Evolutionary conservation across 2,888 invertebrate species (phyloP).

Genomic region (Athalia cordata): DNA sequence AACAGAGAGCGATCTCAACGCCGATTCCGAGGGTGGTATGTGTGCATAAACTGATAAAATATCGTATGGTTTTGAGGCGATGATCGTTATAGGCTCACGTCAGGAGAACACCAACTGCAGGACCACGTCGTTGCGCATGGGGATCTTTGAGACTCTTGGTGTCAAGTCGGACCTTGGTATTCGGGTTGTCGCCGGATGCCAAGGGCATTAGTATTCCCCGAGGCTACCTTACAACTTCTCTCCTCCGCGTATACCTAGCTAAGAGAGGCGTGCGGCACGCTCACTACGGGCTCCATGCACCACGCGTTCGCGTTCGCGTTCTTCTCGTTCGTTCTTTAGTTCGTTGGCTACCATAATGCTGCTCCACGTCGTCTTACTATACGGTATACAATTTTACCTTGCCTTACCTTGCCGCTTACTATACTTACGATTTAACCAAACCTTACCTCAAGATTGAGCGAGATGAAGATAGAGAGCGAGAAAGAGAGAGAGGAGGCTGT

Average conservation of each 20-base stretch:
- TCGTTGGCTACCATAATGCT: constrained; percentile 6
- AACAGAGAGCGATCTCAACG: too few relatives aligned
- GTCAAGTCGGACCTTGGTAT: constrained; percentile 40
- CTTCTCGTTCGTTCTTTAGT: neutral
- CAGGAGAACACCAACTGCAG: too few relatives aligned
- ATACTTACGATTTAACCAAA: constrained; percentile 22
- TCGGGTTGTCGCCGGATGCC: constrained; percentile 48
- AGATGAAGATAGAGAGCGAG: too few relatives aligned
- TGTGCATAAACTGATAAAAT: too few relatives aligned
- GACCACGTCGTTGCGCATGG: neutral
- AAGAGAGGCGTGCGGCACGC: constrained; percentile 37
- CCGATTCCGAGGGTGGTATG: too few relatives aligned
- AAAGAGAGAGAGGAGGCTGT: neutral
- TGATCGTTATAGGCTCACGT: neutral
- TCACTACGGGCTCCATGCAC: constrained; percentile 24
- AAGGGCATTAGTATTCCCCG: constrained; percentile 49
- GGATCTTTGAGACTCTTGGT: constrained; percentile 15
- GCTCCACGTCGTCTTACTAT: constrained; percentile 16
- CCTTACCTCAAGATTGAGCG: constrained; percentile 7
- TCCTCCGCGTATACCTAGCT: neutral
- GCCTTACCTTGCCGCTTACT: constrained; percentile 38
- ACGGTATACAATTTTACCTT: neutral
- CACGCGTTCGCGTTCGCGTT: constrained; percentile 22
- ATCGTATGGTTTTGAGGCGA: neutral
- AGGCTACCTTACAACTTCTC: constrained; percentile 47